Evolutionary conservation across 1,140 invertebrate genomes (phyloP), one percentile per base, ranked within the genome.

Genomic region (Patella vulgata): DNA sequence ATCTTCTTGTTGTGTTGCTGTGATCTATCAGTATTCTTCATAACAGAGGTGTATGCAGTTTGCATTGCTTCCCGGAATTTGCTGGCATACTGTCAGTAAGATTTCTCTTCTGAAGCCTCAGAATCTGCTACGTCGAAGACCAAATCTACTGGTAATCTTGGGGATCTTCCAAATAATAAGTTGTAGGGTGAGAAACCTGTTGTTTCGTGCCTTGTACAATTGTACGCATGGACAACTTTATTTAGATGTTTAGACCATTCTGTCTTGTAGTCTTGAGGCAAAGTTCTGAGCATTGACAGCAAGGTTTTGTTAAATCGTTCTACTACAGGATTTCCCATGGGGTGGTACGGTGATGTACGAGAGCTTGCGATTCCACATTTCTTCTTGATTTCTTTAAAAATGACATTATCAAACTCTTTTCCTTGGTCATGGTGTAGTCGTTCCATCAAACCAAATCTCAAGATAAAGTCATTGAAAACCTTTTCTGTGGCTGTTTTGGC

Each of bases 81-180:
- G n/a, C n/a, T n/a, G n/a, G n/a, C n/a, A n/a, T n/a, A n/a, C n/a
- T n/a, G n/a, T n/a, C n/a, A n/a, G n/a, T n/a, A n/a, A n/a, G n/a
- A n/a, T n/a, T n/a, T n/a, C n/a, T n/a, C n/a, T n/a, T n/a, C n/a
- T n/a, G n/a, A n/a, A n/a, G n/a, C n/a, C n/a, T n/a, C n/a, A n/a
- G n/a, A n/a, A n/a, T n/a, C n/a, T n/a, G n/a, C 47, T 3, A 42
- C 36, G 9, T 36, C 46, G 51, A 63, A 55, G 2, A 56, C 40
- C 5, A 63, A 1, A 60, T 66, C 63, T 12, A 70, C 42, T 14
- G 63, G 59, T 58, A 70, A 39, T 5, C 36, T 33, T 21, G 68
- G 63, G 33, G 50, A 17, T 31, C 59, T n/a, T n/a, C 63, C 63
- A 48, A 66, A 70, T 57, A 70, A 50, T 17, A 62, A 33, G 40